Conservation (phyloP, 2,113 vertebrate genomes). For the Psilopogon haemacephalus region DNA sequence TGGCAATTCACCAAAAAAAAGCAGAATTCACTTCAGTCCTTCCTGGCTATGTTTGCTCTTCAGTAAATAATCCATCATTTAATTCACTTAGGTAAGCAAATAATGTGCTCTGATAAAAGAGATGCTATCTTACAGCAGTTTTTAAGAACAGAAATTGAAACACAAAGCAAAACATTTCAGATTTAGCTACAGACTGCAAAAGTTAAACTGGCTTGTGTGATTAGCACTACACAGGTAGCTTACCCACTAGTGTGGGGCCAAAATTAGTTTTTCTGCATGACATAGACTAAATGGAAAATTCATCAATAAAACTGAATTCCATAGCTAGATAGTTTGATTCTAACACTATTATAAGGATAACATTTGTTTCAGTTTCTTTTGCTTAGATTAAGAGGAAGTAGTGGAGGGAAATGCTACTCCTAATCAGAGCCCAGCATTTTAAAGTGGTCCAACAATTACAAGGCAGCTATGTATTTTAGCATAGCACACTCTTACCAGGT, state of each 20-base stretch:
- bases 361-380: neutral
- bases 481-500: neutral
- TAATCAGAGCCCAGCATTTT: neutral
- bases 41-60: neutral
- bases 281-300: neutral
- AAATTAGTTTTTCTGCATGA: neutral
- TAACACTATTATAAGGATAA: neutral
- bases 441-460: neutral
- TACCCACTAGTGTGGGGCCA: neutral
- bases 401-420: neutral
- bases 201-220: neutral
- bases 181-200: neutral
- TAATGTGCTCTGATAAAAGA: neutral
- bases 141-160: neutral
- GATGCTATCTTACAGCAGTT: neutral
- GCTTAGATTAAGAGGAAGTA: neutral
- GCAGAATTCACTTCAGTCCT: neutral
- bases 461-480: neutral
- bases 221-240: neutral
- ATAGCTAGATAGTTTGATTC: neutral
- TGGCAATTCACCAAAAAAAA: neutral
- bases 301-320: neutral
- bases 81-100: neutral
- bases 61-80: neutral
- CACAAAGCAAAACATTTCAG: neutral